These are phyloP conservation scores for Pentalonia nigronervosa DNA, from an alignment of 1,140 invertebrate species.

Conservation along the genomic window DNA sequence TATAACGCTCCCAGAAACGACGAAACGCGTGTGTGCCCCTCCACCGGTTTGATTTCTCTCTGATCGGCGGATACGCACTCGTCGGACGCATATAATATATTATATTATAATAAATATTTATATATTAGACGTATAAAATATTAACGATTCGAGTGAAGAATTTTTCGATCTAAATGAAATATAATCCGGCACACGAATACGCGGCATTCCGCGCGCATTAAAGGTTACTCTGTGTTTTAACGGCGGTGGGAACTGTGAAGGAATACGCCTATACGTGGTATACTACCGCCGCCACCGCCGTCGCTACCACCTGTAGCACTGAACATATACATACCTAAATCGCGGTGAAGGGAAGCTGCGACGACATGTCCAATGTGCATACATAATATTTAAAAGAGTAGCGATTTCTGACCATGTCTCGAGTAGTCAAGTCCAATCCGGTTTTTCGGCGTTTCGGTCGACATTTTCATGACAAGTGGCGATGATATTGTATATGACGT, in stretches of 20 bases:
- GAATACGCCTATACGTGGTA: conserved; percentile 6
- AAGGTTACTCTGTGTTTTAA: conserved; percentile 1
- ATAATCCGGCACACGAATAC: conserved; percentile 26
- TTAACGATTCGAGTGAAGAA: conserved; percentile 13
- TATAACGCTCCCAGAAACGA: background rate
- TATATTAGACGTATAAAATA: conserved; percentile 12
- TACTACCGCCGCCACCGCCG: background rate
- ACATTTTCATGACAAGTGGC: background rate
- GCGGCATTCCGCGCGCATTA: conserved; percentile 33
- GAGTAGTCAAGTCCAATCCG: background rate
- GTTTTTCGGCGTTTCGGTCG: background rate
- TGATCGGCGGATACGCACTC: background rate
- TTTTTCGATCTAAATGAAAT: conserved; percentile 46
- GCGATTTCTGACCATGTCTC: background rate
- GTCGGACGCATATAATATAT: background rate
- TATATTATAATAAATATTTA: background rate
- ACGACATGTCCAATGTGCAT: background rate
- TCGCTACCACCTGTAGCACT: background rate
- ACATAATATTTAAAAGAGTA: background rate
- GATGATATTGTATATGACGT: background rate
- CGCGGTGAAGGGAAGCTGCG: background rate
- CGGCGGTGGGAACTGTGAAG: conserved; percentile 9
- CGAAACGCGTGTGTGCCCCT: background rate
- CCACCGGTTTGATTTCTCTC: conserved; percentile 3
- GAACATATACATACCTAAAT: background rate